Evolutionary conservation across 2,797 vertebrate genomes (phyloP).

Genomic region (Poliocrania exsul): DNA sequence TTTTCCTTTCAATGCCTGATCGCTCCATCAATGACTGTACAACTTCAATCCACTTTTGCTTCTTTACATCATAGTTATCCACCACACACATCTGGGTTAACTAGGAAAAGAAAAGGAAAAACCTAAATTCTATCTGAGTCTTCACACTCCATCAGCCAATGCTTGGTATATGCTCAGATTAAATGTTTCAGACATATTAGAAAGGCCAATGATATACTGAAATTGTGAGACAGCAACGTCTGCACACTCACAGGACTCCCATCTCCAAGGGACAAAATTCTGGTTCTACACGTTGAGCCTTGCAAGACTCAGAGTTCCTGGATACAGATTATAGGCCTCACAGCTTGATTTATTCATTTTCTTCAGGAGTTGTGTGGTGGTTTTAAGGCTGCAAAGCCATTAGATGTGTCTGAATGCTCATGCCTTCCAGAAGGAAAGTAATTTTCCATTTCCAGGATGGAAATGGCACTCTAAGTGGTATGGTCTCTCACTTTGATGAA

Average conservation of each 20-base stretch:
- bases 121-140: neutral
- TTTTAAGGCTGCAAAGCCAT: neutral
- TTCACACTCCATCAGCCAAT: neutral
- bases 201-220: neutral
- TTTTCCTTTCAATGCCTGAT: neutral
- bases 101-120: neutral
- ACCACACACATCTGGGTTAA: neutral
- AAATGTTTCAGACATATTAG: neutral
- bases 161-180: neutral
- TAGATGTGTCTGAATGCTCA: neutral
- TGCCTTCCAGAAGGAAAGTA: neutral
- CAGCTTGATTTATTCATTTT: neutral
- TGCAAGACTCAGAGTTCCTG: neutral
- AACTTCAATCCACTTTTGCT: neutral
- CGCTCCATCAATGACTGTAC: neutral
- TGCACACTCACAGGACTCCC: neutral
- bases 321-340: neutral
- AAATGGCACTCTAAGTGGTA: neutral
- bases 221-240: neutral
- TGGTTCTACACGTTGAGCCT: neutral
- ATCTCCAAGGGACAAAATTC: neutral
- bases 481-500: neutral
- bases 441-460: constrained; percentile 12
- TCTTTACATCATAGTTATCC: neutral
- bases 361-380: neutral